phyloP scores from a whole-genome alignment of 2,888 invertebrate species.

The Bellardia pandia region DNA sequence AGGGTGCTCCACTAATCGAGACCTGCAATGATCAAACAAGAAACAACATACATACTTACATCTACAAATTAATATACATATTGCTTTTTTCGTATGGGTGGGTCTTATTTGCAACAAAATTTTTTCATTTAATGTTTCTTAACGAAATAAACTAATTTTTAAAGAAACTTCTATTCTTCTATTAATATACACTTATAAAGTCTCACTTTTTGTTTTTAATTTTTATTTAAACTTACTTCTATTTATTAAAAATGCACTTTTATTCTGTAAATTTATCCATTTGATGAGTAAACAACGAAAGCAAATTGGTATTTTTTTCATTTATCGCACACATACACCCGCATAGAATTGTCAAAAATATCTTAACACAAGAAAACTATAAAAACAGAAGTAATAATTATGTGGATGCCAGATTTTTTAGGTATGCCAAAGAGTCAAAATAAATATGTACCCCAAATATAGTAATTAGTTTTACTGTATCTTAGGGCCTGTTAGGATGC shows the following conservation, averaged over 20 bases:
- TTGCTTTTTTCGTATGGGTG: slow-evolving; percentile 68
- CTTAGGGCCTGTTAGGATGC: no score
- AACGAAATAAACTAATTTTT: background rate
- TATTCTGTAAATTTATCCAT: slow-evolving; percentile 60
- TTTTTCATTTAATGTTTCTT: slow-evolving; percentile 28
- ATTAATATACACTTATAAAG: background rate
- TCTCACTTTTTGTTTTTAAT: background rate
- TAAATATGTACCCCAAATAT: background rate
- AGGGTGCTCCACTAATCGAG: slow-evolving; percentile 41
- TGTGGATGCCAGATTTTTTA: slow-evolving; percentile 5
- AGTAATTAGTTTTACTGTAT: no score
- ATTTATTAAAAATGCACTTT: slow-evolving; percentile 29
- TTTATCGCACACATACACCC: slow-evolving; percentile 64
- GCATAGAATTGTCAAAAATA: slow-evolving; percentile 65
- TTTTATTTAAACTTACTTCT: slow-evolving; percentile 39
- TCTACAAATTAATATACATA: slow-evolving; percentile 20
- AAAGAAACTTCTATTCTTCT: background rate
- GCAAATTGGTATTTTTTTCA: slow-evolving; percentile 65
- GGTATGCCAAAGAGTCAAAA: no score
- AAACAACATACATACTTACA: slow-evolving; percentile 18
- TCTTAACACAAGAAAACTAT: slow-evolving; percentile 7
- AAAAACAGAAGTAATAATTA: slow-evolving; percentile 33
- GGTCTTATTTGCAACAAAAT: slow-evolving; percentile 65
- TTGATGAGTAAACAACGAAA: slow-evolving; percentile 73
- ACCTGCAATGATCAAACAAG: slow-evolving; percentile 52